Percentiles rank a stretch among this genome's conserved stretches.
Evolutionary conservation across 1,140 invertebrate genomes (phyloP).

Genomic region (Dendrolimus punctatus): DNA sequence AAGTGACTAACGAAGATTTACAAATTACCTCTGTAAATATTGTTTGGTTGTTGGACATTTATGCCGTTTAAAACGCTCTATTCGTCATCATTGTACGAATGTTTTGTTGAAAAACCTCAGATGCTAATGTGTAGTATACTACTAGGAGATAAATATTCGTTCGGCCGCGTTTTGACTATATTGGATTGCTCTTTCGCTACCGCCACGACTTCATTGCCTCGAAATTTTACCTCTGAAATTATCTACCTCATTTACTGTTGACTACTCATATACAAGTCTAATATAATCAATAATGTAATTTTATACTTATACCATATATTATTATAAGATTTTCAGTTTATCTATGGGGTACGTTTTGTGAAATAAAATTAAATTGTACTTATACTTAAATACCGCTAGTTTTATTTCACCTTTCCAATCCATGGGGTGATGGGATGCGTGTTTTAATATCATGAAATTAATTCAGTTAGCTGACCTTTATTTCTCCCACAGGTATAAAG

Average conservation of each 20-base stretch:
- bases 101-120: too few relatives aligned
- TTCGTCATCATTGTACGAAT: too few relatives aligned
- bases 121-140: too few relatives aligned
- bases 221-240: constrained; percentile 18
- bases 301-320: constrained; percentile 56
- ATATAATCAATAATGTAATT: constrained; percentile 53
- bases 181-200: constrained; percentile 28
- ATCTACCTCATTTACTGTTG: constrained; percentile 61
- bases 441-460: constrained; percentile 5
- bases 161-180: not conserved
- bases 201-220: constrained; percentile 32
- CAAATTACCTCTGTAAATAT: constrained; percentile 23
- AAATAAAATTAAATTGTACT: constrained; percentile 69
- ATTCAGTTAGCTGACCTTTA: constrained; percentile 33
- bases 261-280: constrained; percentile 50
- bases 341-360: constrained; percentile 69
- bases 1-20: constrained; percentile 9
- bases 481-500: constrained; percentile 62
- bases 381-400: constrained; percentile 57
- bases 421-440: constrained; percentile 17
- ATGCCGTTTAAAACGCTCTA: too few relatives aligned
- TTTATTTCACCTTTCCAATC: constrained; percentile 31
- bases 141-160: too few relatives aligned
- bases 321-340: constrained; percentile 62
- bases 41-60: constrained; percentile 6